Evolutionary conservation across 2,888 invertebrate species (phyloP).

Genomic region (Tetragonula carbonaria): DNA sequence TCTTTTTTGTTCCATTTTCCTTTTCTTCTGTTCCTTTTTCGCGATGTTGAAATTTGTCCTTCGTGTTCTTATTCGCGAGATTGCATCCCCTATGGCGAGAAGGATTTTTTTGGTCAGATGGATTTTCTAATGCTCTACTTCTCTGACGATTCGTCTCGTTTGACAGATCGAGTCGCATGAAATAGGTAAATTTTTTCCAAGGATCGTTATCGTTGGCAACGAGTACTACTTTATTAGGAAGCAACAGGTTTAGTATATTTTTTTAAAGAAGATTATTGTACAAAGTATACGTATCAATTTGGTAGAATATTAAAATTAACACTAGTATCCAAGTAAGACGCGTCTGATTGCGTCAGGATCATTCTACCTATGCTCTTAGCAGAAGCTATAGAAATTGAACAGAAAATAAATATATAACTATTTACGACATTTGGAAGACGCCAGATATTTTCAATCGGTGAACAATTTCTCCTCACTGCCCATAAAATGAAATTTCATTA

Average conservation of each 20-base stretch:
- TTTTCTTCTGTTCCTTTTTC: background rate
- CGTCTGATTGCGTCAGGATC: background rate
- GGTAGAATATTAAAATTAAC: background rate
- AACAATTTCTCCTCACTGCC: background rate
- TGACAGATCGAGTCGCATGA: no score
- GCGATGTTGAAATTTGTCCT: background rate
- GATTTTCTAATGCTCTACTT: constrained; percentile 43
- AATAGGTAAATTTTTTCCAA: no score
- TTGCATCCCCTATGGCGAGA: constrained; percentile 30
- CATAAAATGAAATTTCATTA: background rate
- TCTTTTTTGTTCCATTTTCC: constrained; percentile 7
- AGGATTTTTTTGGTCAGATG: constrained; percentile 32
- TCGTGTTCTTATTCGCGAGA: constrained; percentile 15
- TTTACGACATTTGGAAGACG: no score
- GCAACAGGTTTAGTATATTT: no score
- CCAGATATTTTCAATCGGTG: background rate
- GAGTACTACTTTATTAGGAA: no score
- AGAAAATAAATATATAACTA: no score
- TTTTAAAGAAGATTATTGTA: background rate
- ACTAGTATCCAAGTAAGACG: background rate
- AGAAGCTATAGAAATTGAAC: no score
- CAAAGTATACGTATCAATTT: background rate
- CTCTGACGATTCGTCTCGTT: no score
- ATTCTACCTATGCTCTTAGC: background rate
- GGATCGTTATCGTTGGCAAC: no score